Evolutionary conservation across 2,888 invertebrate species (phyloP).

Genomic region (Nymphalis urticae): DNA sequence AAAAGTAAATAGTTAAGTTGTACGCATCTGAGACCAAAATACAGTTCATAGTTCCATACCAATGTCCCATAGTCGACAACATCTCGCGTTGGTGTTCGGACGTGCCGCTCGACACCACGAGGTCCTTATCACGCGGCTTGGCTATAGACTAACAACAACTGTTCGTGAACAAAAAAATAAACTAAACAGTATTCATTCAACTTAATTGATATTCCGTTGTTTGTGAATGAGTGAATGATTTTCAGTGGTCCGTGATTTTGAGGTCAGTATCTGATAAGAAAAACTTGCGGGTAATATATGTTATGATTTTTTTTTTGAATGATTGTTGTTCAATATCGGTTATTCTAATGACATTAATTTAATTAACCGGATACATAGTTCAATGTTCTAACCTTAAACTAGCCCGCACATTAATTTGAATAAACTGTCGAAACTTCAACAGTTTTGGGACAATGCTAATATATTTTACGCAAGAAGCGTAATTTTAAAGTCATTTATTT

Average conservation of each 20-base stretch:
- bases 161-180: constrained; percentile 23
- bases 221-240: constrained; percentile 55
- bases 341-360: constrained; percentile 14
- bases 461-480: background rate
- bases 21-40: constrained; percentile 44
- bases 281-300: constrained; percentile 35
- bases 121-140: constrained; percentile 56
- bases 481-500: too few relatives aligned
- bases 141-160: constrained; percentile 35
- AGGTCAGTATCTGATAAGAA: constrained; percentile 59
- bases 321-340: constrained; percentile 7
- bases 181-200: constrained; percentile 1
- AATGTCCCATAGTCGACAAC: constrained; percentile 58
- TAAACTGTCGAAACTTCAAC: constrained; percentile 26
- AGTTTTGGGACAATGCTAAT: constrained; percentile 3
- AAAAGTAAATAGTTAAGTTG: constrained; percentile 55
- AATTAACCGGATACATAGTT: constrained; percentile 43
- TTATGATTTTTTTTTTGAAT: background rate
- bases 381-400: constrained; percentile 49
- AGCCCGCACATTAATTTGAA: constrained; percentile 39
- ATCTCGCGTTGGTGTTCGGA: constrained; percentile 60
- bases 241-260: constrained; percentile 55
- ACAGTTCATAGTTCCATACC: constrained; percentile 18
- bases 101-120: constrained; percentile 54
- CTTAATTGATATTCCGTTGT: constrained; percentile 28